Conservation (phyloP, 2,797 vertebrate genomes). For the Liasis olivaceus region DNA sequence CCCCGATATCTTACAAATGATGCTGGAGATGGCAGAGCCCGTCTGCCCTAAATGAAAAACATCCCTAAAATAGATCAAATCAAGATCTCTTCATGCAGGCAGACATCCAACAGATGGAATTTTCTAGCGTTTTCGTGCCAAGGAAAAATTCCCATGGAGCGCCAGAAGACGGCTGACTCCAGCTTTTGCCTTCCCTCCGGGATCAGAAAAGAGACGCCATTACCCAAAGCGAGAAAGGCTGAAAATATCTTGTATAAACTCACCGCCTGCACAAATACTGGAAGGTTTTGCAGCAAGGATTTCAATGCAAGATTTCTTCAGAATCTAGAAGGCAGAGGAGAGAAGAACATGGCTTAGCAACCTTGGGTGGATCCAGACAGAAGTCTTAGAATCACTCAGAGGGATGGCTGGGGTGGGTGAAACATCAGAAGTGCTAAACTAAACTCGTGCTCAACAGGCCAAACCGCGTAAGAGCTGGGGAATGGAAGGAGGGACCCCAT, state of each 20-base stretch:
- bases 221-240: accelerated
- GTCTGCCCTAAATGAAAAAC: background rate
- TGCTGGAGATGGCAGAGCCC: background rate
- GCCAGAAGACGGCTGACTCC: background rate
- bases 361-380: accelerated
- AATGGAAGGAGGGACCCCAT: background rate
- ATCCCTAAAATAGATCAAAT: background rate
- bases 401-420: background rate
- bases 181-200: background rate
- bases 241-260: slow-evolving; percentile 39
- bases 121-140: slow-evolving; percentile 8
- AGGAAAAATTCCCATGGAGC: slow-evolving; percentile 1
- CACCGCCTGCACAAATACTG: slow-evolving; percentile 97
- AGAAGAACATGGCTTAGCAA: background rate
- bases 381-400: background rate
- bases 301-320: slow-evolving; percentile 97
- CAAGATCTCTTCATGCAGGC: background rate
- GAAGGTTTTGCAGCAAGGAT: slow-evolving; percentile 97
- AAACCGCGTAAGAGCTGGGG: background rate
- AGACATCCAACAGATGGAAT: background rate
- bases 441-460: background rate
- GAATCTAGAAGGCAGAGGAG: slow-evolving; percentile 79
- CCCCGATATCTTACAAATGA: background rate
- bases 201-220: background rate
- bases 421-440: background rate